Evolutionary conservation across 2,113 vertebrate genomes (phyloP).

Genomic region (Capra hircus): DNA sequence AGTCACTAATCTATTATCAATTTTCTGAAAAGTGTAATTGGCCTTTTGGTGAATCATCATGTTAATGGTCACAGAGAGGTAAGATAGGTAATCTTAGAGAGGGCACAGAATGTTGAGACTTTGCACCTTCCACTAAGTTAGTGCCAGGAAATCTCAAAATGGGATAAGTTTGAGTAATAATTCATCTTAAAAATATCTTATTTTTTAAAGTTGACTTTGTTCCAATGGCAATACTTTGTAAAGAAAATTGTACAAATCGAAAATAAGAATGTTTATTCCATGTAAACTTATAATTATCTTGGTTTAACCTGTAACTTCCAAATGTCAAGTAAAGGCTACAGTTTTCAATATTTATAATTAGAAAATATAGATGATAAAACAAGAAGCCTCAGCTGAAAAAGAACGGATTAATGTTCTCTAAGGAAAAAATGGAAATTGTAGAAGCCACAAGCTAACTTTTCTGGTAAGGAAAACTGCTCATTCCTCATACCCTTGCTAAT

Average conservation of each 20-base stretch:
- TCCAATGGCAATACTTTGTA: background rate
- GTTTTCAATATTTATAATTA: background rate
- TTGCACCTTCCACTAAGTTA: background rate
- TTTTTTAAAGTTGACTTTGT: background rate
- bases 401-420: background rate
- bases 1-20: slow-evolving; percentile 8
- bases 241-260: background rate
- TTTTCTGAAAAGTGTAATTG: background rate
- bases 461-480: background rate
- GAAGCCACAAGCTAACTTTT: background rate
- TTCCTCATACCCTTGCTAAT: background rate
- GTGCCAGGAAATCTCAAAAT: background rate
- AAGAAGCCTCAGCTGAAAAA: background rate
- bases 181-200: background rate
- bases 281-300: background rate
- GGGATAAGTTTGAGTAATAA: fast-evolving
- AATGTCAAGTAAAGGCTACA: background rate
- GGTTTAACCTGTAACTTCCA: background rate
- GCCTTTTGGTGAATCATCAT: background rate
- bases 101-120: background rate
- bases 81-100: background rate
- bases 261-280: background rate
- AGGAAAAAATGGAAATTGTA: background rate
- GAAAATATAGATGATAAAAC: background rate
- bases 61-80: background rate